Evolutionary conservation across 2,113 vertebrate genomes (phyloP), one percentile per base, ranked within the genome.

Genomic region (Gobiocypris rarus): DNA sequence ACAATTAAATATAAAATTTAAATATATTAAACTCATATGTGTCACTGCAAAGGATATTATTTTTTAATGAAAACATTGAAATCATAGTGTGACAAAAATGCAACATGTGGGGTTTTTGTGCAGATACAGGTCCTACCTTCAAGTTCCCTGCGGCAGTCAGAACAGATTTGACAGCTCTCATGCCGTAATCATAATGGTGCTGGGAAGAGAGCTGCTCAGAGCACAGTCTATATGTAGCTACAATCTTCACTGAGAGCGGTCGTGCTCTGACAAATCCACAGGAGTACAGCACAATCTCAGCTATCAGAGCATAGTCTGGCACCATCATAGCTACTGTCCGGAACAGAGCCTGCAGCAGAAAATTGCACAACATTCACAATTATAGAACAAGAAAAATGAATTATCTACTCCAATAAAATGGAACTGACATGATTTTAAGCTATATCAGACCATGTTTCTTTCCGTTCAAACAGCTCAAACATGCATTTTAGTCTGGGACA

Each of bases 121-220:
- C 8, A 45, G 11, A 71, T 41, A 71, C 38, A 31, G 43, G 3
- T 10, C 59, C 14, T 93, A 98, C 96, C 96, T 99, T 99, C 28
- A 99, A 94, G 89, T 99, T 99, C 56, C 97, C 97, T 13, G 98
- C 98, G 84, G 97, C 97, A 86, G 98, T 95, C 82, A 99, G 92
- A 14, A 99, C 97, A 14, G 98, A 97, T 93, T 99, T 99, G 19
- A 99, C 97, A 22, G 98, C 98, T 87, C 98, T 94, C 97, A 99
- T 99, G 24, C 98, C 97, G 0, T 99, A 99, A 91, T 99, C 98
- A 58, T 99, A 99, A 90, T 99, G 98, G 89, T 97, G 98, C 69
- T 99, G 98, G 2, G 97, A 99, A 2, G 97, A 99, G 52, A 99
- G 96, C 90, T 98, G 98, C 54, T 99, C 98, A 5, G 98, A 99